Evolutionary conservation across 2,113 vertebrate species (phyloP).

Genomic region (Mastomys natalensis): DNA sequence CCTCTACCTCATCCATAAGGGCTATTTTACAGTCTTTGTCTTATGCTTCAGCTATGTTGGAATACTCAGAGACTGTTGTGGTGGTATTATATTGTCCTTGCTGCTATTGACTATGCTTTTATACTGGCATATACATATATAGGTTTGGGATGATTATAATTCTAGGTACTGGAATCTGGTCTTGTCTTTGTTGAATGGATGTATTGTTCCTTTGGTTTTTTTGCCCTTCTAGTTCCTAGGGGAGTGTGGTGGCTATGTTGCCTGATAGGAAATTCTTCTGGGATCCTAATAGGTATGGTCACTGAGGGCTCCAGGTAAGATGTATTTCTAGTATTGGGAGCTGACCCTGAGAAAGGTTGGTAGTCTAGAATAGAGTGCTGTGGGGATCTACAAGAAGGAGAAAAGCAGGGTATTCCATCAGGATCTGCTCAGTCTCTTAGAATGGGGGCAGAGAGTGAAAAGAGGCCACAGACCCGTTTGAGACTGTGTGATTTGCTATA

Average conservation of each 20-base stretch:
- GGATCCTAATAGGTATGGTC: background rate
- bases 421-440: background rate
- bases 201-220: background rate
- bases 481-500: background rate
- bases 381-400: background rate
- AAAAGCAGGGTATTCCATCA: background rate
- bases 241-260: background rate
- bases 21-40: background rate
- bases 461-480: background rate
- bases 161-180: background rate
- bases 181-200: background rate
- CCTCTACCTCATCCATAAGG: background rate
- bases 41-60: background rate
- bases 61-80: background rate
- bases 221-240: background rate
- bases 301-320: background rate
- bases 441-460: background rate
- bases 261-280: background rate
- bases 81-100: background rate
- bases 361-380: background rate
- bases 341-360: background rate
- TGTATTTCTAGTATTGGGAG: background rate
- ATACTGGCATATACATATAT: background rate
- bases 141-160: background rate
- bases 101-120: background rate